Percentiles rank a stretch among this genome's conserved stretches.
phyloP scores from a whole-genome alignment of 37 sponge, comb jelly and placozoan genomes.

The Eunapius fragilis region DNA sequence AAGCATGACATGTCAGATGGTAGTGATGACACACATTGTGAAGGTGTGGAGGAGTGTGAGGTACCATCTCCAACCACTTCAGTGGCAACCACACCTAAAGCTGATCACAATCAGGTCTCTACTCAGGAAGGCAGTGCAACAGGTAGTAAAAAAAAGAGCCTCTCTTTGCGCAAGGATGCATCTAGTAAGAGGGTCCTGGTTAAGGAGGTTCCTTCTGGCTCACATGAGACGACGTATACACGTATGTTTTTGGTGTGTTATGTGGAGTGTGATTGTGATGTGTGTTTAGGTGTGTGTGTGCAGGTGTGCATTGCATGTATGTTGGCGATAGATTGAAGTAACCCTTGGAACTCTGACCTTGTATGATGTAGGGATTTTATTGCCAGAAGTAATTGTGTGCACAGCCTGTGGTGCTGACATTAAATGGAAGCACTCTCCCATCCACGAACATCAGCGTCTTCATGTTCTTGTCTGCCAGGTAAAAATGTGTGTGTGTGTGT shows the following conservation, averaged over 20 bases:
- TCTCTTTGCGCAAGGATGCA: background rate
- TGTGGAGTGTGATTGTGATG: background rate
- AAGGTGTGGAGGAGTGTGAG: background rate
- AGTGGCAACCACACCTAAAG: background rate
- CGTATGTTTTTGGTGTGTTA: background rate
- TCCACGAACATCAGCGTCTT: constrained; percentile 42
- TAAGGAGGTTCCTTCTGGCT: background rate
- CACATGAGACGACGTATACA: background rate
- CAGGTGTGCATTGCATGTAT: no score
- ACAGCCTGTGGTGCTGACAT: constrained; percentile 20
- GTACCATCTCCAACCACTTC: background rate
- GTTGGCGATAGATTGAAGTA: no score
- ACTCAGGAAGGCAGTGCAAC: background rate
- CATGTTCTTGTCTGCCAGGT: constrained; percentile 55
- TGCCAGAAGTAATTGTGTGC: constrained; percentile 23
- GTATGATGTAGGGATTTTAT: background rate
- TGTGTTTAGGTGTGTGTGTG: background rate
- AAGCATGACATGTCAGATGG: background rate
- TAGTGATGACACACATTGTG: background rate
- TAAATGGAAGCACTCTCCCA: constrained; percentile 23
- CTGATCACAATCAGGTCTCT: background rate
- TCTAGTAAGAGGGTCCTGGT: background rate
- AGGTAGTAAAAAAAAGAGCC: background rate
- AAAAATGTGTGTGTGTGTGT: no score
- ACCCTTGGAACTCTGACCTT: no score